These are phyloP conservation scores for Thermophis baileyi DNA, from an alignment of 2,113 vertebrate genomes.

Conservation along the genomic window DNA sequence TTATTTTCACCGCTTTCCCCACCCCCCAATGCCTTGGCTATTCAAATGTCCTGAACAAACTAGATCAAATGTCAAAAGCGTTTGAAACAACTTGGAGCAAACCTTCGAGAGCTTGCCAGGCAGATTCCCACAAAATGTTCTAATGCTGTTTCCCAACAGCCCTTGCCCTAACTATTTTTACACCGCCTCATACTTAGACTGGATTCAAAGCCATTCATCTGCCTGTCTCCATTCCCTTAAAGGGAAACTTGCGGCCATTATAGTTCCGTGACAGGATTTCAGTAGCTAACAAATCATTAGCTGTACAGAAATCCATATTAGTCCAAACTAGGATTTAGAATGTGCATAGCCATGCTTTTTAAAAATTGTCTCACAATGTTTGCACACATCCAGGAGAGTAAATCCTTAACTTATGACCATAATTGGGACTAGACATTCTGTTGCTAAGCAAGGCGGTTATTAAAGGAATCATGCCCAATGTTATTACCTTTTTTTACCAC, in stretches of 20 bases:
- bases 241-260: neutral
- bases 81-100: neutral
- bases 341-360: neutral
- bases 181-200: neutral
- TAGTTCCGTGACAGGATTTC: neutral
- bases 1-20: neutral
- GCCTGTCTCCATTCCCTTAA: neutral
- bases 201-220: neutral
- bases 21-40: neutral
- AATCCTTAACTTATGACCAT: neutral
- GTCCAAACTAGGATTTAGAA: neutral
- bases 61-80: neutral
- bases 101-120: neutral
- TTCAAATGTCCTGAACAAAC: neutral
- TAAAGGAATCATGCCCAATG: neutral
- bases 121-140: neutral
- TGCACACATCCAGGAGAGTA: neutral
- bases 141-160: neutral
- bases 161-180: neutral
- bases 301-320: neutral
- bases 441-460: neutral
- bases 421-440: neutral
- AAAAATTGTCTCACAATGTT: neutral
- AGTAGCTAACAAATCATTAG: neutral
- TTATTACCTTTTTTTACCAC: neutral